Percentiles rank a stretch among this genome's conserved stretches.
These are phyloP conservation scores for Spheniscus mendiculus DNA, from an alignment of 2,113 vertebrate genomes.

Conservation along the genomic window DNA sequence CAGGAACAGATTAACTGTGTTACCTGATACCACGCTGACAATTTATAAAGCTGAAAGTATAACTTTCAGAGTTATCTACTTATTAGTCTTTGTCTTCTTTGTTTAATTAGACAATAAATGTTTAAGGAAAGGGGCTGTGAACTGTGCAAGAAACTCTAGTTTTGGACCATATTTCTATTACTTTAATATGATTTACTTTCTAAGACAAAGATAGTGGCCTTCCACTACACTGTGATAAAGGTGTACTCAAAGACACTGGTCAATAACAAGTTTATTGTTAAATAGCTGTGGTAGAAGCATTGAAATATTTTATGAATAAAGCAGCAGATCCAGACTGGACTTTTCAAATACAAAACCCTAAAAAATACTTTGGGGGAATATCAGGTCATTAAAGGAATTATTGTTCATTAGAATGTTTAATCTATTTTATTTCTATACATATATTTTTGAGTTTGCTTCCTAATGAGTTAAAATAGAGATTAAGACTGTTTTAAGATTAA, in stretches of 20 bases:
- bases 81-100: neutral
- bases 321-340: neutral
- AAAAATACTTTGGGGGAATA: neutral
- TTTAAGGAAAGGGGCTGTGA: neutral
- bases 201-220: neutral
- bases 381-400: neutral
- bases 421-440: neutral
- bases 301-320: neutral
- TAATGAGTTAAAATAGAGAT: neutral
- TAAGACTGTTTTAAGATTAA: neutral
- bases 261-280: neutral
- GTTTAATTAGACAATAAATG: neutral
- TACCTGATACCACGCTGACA: neutral
- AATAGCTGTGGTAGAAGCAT: neutral
- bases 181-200: neutral
- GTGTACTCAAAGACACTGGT: neutral
- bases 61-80: neutral
- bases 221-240: neutral
- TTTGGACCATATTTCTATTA: neutral
- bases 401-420: neutral
- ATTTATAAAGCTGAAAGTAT: neutral
- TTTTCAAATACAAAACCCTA: neutral
- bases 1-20: neutral
- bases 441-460: neutral
- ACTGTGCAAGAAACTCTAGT: neutral